phyloP scores from a whole-genome alignment of 2,797 vertebrate species.

The Melanotaenia nigrans region DNA sequence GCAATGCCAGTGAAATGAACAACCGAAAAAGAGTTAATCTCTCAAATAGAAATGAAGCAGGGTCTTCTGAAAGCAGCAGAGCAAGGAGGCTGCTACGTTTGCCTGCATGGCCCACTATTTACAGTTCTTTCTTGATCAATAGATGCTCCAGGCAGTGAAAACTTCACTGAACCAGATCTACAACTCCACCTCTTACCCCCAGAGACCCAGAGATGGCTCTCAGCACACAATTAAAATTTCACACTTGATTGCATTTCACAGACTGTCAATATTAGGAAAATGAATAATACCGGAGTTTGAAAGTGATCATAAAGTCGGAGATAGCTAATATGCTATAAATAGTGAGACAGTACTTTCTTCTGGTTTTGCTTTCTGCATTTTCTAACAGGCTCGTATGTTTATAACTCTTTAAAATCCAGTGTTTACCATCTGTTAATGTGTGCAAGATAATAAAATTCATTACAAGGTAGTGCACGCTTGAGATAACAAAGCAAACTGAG shows the following conservation, averaged over 20 bases:
- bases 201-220: conserved; percentile 62
- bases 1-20: conserved; percentile 15
- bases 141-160: conserved; percentile 62
- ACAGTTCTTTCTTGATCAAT: conserved; percentile 70
- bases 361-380: too few species aligned
- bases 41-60: conserved; percentile 17
- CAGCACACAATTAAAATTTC: conserved; percentile 80
- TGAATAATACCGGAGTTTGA: conserved; percentile 64
- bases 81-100: conserved; percentile 19
- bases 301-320: conserved; percentile 62
- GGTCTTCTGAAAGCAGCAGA: conserved; percentile 25
- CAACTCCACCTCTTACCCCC: conserved; percentile 66
- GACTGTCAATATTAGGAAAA: conserved; percentile 72
- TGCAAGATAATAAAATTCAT: too few species aligned
- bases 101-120: conserved; percentile 62
- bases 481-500: not conserved
- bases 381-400: not conserved
- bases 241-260: conserved; percentile 65
- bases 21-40: conserved; percentile 32
- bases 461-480: not conserved
- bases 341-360: conserved; percentile 2
- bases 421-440: not conserved
- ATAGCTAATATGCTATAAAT: conserved; percentile 33
- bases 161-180: conserved; percentile 72
- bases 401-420: not conserved